Base-by-base conservation (phyloP, 2,888 invertebrate species). In the Watsonalla cultraria region DNA sequence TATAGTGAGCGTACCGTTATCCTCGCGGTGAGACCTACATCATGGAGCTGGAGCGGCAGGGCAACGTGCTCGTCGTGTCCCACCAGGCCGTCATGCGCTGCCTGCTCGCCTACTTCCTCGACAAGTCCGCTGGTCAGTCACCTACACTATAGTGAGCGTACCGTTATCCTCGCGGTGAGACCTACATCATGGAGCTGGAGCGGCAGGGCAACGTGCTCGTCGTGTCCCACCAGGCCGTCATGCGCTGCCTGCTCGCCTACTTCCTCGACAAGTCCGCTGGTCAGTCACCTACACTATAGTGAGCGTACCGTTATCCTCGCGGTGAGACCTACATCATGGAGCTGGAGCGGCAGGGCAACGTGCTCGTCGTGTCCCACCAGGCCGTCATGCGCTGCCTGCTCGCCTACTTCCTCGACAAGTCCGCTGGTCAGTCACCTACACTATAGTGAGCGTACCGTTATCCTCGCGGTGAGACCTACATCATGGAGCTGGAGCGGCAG, bases 161-260 rank as follows among this genome's bases (percentile, higher is more conserved):
- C 24, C 24, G 24, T 4, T 24, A 24, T 4, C 24, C 24, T 24
- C 24, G 24, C 24, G 2, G n/a, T n/a, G n/a, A n/a, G n/a, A n/a
- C n/a, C n/a, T n/a, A n/a, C n/a, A 99, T 99, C 70, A 98, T 99
- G 99, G 99, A 99, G 90, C 88, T 99, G 74, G 99, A 99, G 88
- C 91, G 99, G 34, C 99, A 98, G 85, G 97, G 97, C 47, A 98
- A 98, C 83, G 98, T 99, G 47, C 92, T 99, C 48, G 98, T 99
- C 2, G 97, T 99, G 6, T 97, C 97, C 7, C 99, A 99, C 89
- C 99, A 99, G 89, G 99, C 99, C 0, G 99, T 97, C 56, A 92
- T 99, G 70, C 92, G 99, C 46, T 99, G 99, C 80, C 92, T 99
- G 45, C 93, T 99, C 54, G 99, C 99, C 0, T 99, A 99, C 89